These are phyloP conservation scores for Papilio polytes DNA, from an alignment of 1,140 invertebrate genomes.

Conservation along the genomic window DNA sequence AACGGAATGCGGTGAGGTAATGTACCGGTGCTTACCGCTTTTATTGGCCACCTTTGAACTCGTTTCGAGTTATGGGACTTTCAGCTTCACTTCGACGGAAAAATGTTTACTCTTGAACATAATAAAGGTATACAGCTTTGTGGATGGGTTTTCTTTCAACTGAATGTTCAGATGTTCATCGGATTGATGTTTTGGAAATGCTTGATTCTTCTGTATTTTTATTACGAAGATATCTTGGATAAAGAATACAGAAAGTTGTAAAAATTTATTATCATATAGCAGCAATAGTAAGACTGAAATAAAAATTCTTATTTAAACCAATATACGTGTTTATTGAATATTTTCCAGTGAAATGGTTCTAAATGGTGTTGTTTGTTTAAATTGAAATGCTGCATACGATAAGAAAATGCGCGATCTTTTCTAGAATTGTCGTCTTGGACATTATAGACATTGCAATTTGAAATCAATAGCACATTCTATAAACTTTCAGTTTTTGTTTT, in stretches of 20 bases:
- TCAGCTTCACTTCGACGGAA: constrained; percentile 3
- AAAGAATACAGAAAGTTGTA: neutral
- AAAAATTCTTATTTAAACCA: no score
- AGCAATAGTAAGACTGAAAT: no score
- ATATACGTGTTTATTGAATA: no score
- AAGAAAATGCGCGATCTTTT: no score
- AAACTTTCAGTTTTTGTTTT: no score
- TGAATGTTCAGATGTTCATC: neutral
- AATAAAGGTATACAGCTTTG: constrained; percentile 6
- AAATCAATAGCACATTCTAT: no score
- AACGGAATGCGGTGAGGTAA: constrained; percentile 29
- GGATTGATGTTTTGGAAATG: neutral
- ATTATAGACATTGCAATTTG: no score
- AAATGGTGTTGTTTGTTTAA: no score
- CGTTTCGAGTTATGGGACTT: constrained; percentile 27
- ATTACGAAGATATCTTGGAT: neutral
- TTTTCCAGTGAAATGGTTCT: no score
- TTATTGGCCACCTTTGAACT: constrained; percentile 21
- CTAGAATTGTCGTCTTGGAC: no score
- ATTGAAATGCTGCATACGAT: no score
- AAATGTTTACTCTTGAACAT: constrained; percentile 9
- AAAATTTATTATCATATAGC: no score
- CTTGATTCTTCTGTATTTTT: neutral
- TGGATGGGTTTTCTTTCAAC: neutral
- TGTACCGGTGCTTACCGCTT: constrained; percentile 5